These are phyloP conservation scores for Sceloporus undulatus DNA, from an alignment of 2,113 vertebrate genomes.

Conservation along the genomic window DNA sequence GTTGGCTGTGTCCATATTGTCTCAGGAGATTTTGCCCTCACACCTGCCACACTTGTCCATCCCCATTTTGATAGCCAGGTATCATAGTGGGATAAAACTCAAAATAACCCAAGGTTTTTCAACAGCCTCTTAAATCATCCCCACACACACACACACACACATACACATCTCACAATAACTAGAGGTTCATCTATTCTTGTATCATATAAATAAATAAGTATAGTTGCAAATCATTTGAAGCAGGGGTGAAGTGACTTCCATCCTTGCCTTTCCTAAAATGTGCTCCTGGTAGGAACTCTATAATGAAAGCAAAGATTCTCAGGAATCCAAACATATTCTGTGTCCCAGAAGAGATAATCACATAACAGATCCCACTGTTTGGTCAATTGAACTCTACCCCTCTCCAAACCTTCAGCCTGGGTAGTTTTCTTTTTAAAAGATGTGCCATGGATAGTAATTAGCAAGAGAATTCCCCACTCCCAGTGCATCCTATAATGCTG, in stretches of 20 bases:
- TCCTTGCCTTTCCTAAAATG: background rate
- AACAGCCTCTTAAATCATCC: background rate
- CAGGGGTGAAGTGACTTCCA: background rate
- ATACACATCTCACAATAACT: background rate
- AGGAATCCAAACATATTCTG: background rate
- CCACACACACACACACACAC: background rate
- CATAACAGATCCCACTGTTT: background rate
- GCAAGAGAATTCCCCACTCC: background rate
- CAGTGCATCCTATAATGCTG: conserved; percentile 26
- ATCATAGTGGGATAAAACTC: background rate
- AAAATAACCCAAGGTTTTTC: background rate
- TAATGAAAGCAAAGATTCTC: background rate
- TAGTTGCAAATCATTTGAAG: background rate
- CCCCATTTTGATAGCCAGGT: background rate
- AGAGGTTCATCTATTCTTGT: background rate
- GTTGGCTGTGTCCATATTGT: too few relatives aligned
- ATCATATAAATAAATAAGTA: background rate
- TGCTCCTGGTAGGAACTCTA: background rate
- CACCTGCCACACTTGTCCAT: background rate
- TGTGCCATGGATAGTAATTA: background rate
- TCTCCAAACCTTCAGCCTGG: background rate
- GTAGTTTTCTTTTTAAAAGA: background rate
- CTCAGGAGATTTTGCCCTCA: background rate
- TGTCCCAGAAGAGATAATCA: too few relatives aligned
- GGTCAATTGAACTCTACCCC: background rate